These are phyloP conservation scores for Mionectes macconnelli DNA, from an alignment of 2,113 vertebrate genomes.

Conservation along the genomic window DNA sequence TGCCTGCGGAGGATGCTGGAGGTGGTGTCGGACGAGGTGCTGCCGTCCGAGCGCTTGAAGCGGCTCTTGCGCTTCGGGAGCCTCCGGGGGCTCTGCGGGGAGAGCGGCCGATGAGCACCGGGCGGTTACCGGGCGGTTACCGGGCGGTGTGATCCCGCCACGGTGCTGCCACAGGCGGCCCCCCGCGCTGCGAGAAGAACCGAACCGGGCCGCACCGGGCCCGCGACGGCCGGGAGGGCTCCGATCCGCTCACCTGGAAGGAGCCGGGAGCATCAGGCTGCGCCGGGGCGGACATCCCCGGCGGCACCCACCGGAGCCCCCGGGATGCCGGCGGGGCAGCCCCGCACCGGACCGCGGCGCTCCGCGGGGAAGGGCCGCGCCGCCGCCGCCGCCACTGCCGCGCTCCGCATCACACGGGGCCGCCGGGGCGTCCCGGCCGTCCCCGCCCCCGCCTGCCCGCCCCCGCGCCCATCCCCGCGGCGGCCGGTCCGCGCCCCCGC, in stretches of 20 bases:
- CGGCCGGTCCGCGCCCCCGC: background rate
- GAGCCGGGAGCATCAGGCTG: background rate
- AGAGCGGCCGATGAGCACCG: background rate
- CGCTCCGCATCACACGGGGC: background rate
- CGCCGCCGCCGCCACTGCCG: background rate
- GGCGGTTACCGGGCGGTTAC: background rate
- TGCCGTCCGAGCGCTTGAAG: conserved; percentile 86
- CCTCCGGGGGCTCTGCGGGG: conserved; percentile 76
- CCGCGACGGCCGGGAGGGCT: background rate
- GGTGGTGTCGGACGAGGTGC: conserved; percentile 84
- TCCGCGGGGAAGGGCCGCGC: background rate
- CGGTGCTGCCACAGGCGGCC: background rate
- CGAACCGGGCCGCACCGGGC: background rate
- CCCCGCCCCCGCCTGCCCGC: background rate
- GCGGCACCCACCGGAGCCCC: background rate
- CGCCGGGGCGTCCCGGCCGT: too few relatives aligned
- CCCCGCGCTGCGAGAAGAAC: background rate
- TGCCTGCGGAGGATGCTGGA: conserved; percentile 84
- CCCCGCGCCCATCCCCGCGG: background rate
- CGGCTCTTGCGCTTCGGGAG: conserved; percentile 82
- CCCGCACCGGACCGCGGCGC: background rate
- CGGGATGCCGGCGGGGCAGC: background rate
- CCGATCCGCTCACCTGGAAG: conserved; percentile 1
- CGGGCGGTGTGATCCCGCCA: background rate
- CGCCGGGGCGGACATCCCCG: background rate